A percentile compares a stretch with the other conserved stretches of the same genome.
These are phyloP conservation scores for Orientallactaga bullata DNA, from an alignment of 2,113 vertebrate genomes.

Conservation along the genomic window DNA sequence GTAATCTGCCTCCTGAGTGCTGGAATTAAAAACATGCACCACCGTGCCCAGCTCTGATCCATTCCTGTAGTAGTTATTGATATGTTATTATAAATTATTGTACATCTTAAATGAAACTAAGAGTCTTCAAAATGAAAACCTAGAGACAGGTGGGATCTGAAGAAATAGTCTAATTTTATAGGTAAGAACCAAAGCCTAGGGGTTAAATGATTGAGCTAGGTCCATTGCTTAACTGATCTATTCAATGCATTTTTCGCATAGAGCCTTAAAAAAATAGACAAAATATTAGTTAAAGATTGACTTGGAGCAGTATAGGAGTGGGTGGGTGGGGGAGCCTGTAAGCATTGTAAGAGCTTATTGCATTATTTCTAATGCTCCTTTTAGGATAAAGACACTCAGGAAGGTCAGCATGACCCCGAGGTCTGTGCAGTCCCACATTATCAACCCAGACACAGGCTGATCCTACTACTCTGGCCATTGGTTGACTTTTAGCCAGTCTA, in stretches of 20 bases:
- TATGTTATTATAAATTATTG: slow-evolving; percentile 5
- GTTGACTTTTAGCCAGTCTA: neutral
- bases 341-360: neutral
- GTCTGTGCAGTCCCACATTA: neutral
- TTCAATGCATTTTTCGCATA: neutral
- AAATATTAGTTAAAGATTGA: neutral
- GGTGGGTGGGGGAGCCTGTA: neutral
- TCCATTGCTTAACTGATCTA: neutral
- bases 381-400: neutral
- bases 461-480: neutral
- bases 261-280: neutral
- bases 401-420: neutral
- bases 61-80: neutral
- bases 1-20: too few relatives aligned
- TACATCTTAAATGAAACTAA: neutral
- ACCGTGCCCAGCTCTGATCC: neutral
- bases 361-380: neutral
- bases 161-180: neutral
- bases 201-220: neutral
- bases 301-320: neutral
- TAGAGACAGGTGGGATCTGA: neutral
- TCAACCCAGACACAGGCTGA: neutral
- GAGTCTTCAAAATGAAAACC: slow-evolving; percentile 9
- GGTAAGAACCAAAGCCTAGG: slow-evolving; percentile 1
- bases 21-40: too few relatives aligned